A percentile compares a stretch with the other conserved stretches of the same genome.
phyloP scores from a whole-genome alignment of 2,797 vertebrate genomes.

The Fundulus diaphanus region DNA sequence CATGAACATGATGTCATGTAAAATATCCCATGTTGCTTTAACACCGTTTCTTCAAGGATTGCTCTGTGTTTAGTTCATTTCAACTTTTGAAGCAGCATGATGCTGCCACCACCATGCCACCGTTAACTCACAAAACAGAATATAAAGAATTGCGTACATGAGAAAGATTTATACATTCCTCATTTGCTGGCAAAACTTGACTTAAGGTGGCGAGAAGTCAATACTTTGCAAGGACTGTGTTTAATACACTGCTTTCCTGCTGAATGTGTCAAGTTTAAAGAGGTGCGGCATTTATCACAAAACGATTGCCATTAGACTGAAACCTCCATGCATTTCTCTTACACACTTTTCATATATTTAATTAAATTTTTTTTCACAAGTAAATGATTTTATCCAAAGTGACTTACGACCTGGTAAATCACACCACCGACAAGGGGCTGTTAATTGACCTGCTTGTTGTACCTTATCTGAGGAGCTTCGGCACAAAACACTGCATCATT shows the following conservation, averaged over 20 bases:
- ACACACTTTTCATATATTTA: background rate
- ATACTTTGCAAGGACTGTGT: background rate
- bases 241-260: background rate
- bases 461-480: constrained; percentile 1
- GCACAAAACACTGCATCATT: constrained; percentile 13
- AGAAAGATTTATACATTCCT: too few relatives aligned
- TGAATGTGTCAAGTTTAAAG: background rate
- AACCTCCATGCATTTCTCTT: background rate
- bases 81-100: too few relatives aligned
- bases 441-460: constrained; percentile 12
- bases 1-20: too few relatives aligned
- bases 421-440: background rate
- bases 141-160: too few relatives aligned
- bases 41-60: too few relatives aligned
- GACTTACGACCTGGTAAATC: too few relatives aligned
- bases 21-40: too few relatives aligned
- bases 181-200: background rate
- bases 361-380: background rate
- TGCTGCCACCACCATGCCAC: too few relatives aligned
- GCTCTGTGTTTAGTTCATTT: too few relatives aligned
- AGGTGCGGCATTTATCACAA: background rate
- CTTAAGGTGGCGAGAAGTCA: background rate
- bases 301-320: background rate
- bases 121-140: too few relatives aligned
- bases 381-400: background rate